A percentile compares a stretch with the other conserved stretches of the same genome.
These are phyloP conservation scores for Leptinotarsa tumamoca DNA, from an alignment of 2,888 invertebrate species.

Conservation along the genomic window DNA sequence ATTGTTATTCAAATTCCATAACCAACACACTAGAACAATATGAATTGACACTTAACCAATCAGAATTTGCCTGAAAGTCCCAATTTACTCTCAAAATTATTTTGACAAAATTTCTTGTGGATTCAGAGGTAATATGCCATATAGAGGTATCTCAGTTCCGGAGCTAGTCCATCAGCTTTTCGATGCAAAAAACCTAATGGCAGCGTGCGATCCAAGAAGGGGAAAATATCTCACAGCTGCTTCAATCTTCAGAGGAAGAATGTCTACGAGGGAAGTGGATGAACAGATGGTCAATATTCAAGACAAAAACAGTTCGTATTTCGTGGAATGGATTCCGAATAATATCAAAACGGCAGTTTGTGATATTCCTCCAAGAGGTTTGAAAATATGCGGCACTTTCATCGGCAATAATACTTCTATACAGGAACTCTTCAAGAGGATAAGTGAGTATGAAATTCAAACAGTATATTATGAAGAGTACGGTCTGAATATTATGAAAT, in stretches of 20 bases:
- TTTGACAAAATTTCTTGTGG: neutral
- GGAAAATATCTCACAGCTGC: slow-evolving; percentile 85
- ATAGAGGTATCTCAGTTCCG: slow-evolving; percentile 81
- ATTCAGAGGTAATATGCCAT: slow-evolving; percentile 70
- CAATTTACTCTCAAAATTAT: neutral
- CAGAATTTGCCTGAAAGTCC: no score
- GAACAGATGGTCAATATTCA: slow-evolving; percentile 76
- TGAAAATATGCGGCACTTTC: slow-evolving; percentile 77
- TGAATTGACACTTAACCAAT: no score
- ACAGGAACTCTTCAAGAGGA: slow-evolving; percentile 82
- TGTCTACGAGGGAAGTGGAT: slow-evolving; percentile 74
- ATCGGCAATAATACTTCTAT: slow-evolving; percentile 74
- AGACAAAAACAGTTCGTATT: slow-evolving; percentile 77
- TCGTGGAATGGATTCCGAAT: slow-evolving; percentile 77
- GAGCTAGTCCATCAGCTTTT: slow-evolving; percentile 85
- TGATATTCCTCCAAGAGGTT: slow-evolving; percentile 77
- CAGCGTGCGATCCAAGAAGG: slow-evolving; percentile 86
- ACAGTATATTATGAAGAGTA: neutral
- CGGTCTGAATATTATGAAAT: no score
- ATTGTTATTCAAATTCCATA: no score
- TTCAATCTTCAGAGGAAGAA: slow-evolving; percentile 82
- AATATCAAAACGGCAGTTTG: slow-evolving; percentile 80
- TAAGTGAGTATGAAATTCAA: slow-evolving; percentile 45
- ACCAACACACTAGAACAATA: no score
- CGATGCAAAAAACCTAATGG: slow-evolving; percentile 90